Evolutionary conservation across 2,888 invertebrate species (phyloP).

Genomic region (Acleris laterana): DNA sequence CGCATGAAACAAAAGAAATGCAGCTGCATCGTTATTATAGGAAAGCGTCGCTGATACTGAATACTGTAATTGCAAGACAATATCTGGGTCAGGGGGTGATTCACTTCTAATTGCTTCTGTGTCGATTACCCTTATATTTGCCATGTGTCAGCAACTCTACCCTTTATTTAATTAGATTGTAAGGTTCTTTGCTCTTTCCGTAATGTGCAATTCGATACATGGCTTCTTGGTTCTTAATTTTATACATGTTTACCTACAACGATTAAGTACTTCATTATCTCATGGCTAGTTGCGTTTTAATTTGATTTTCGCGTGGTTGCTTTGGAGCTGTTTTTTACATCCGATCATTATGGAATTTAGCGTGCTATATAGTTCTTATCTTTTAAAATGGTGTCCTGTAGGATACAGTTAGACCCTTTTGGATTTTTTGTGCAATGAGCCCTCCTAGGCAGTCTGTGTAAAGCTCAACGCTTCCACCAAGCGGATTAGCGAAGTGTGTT

Average conservation of each 20-base stretch:
- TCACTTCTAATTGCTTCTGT: slow-evolving; percentile 44
- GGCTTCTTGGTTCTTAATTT: not conserved
- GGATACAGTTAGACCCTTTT: too few species aligned
- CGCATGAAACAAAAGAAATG: slow-evolving; percentile 8
- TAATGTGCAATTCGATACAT: not conserved
- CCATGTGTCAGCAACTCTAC: slow-evolving; percentile 54
- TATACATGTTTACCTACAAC: not conserved
- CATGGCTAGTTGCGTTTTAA: too few species aligned
- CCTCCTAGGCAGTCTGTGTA: too few species aligned
- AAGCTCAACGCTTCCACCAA: too few species aligned
- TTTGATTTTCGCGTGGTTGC: too few species aligned
- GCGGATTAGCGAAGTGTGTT: too few species aligned
- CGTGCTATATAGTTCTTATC: too few species aligned
- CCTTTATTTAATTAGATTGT: slow-evolving; percentile 67
- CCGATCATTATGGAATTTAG: too few species aligned
- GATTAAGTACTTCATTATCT: slow-evolving; percentile 1
- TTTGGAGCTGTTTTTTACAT: not conserved
- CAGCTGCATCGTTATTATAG: slow-evolving; percentile 11
- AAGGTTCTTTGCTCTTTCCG: slow-evolving; percentile 1
- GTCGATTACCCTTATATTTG: slow-evolving; percentile 56
- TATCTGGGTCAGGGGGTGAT: slow-evolving; percentile 51
- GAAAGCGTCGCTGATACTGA: slow-evolving; percentile 12
- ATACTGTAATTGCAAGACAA: slow-evolving; percentile 14
- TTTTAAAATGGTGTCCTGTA: too few species aligned
- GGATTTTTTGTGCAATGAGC: too few species aligned